Evolutionary conservation across 2,888 invertebrate species (phyloP).

Genomic region (Gymnocheta viridis): DNA sequence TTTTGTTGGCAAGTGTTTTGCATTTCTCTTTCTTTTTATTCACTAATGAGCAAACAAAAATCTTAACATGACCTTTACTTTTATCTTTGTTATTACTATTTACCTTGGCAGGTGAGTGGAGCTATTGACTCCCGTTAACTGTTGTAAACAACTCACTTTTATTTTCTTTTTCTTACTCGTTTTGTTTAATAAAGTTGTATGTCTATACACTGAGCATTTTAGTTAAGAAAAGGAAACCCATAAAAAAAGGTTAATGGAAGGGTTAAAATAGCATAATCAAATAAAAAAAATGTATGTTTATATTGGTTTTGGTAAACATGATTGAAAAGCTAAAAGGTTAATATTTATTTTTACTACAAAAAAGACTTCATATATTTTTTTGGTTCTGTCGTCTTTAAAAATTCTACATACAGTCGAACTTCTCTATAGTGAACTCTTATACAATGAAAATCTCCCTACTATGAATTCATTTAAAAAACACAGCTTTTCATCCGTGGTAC

Average conservation of each 20-base stretch:
- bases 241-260: slow-evolving; percentile 32
- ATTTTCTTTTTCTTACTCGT: slow-evolving; percentile 25
- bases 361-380: no score
- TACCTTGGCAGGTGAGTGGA: slow-evolving; percentile 24
- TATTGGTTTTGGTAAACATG: not conserved
- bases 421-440: no score
- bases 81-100: slow-evolving; percentile 3
- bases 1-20: no score
- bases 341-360: not conserved
- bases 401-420: no score
- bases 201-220: slow-evolving; percentile 45
- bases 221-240: not conserved
- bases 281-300: not conserved
- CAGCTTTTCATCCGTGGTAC: no score
- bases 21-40: not conserved
- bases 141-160: slow-evolving; percentile 30
- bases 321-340: slow-evolving; percentile 7
- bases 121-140: not conserved
- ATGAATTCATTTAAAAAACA: no score
- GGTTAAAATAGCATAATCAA: not conserved
- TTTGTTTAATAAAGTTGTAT: slow-evolving; percentile 43
- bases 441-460: no score
- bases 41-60: slow-evolving; percentile 66
- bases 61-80: slow-evolving; percentile 59
- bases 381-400: no score